phyloP scores from a whole-genome alignment of 2,797 vertebrate species.

The Apodemus agrarius region DNA sequence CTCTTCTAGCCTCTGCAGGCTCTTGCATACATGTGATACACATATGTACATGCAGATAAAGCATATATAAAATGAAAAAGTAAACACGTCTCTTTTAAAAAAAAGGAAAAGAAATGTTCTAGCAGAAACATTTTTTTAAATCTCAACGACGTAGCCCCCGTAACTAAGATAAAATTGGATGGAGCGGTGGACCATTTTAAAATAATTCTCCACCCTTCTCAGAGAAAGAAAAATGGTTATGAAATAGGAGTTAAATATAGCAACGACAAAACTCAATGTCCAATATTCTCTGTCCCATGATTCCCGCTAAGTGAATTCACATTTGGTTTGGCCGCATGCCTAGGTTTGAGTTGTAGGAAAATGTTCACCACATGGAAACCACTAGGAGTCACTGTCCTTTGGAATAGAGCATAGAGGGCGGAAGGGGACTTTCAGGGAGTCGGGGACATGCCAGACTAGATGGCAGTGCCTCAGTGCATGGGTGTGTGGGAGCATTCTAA shows the following conservation, averaged over 20 bases:
- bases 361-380: not conserved
- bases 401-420: not conserved
- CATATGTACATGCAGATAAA: not conserved
- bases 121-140: not conserved
- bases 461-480: not conserved
- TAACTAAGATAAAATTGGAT: conserved; percentile 1
- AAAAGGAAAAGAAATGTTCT: conserved; percentile 16
- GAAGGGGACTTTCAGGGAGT: not conserved
- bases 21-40: not conserved
- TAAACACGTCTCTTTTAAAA: not conserved
- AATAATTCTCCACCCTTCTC: conserved; percentile 40
- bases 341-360: not conserved
- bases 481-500: not conserved
- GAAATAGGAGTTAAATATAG: conserved; percentile 46
- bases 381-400: not conserved
- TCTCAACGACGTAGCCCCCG: not conserved
- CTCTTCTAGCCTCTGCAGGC: not conserved
- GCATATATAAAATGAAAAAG: not conserved
- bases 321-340: conserved; percentile 4
- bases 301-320: not conserved
- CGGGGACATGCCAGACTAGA: not conserved
- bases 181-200: conserved; percentile 2
- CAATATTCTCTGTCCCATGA: not conserved
- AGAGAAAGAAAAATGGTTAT: conserved; percentile 14
- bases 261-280: not conserved